Base-by-base conservation (phyloP, 1,140 invertebrate species). In the Psix sp. region DNA sequence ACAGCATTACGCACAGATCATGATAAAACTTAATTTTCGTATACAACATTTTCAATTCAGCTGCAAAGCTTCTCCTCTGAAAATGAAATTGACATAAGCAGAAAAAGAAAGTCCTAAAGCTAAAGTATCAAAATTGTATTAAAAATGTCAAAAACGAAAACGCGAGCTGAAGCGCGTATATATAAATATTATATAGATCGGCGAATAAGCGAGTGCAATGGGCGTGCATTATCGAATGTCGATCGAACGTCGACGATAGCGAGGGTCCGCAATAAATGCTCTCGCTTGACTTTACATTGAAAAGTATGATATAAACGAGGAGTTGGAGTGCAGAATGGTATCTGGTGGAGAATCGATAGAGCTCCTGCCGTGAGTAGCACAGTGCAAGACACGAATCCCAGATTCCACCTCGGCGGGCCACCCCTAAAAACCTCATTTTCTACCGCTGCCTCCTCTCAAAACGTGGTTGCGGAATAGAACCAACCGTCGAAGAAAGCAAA, bases 321-420 rank as follows among this genome's bases (percentile, higher is more conserved):
- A 72, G 38, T 38, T 51, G 46, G 33, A 48, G 36, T 54, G 39
- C 16, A 51, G 48, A 66, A 54, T 54, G 40, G 54, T 65, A 66
- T 74, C 62, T 56, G 52, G 45, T 60, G 56, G 36, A 62, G 59
- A 74, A 70, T 74, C 75, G 65, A 74, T 77, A 46, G 45, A 74
- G 59, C 65, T 73, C 45, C 68, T 38, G 56, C 56, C 38, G 45
- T 38, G 65, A 52, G 52, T 56, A 29, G 56, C 33, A 49, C 51
- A 14, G 63, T 33, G 51, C 63, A 15, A 76, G 56, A 76, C 59
- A 65, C 60, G 66, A 71, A 71, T 71, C 66, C 51, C 54, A 49
- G 60, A 62, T 76, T 76, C 54, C 66, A 76, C 54, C 39, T 56
- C 43, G 38, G 5, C 17, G 49, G 46, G 48, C 52, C 35, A 60